Evolutionary conservation across 2,888 invertebrate genomes (phyloP).

Genomic region (Drosophila cognata): DNA sequence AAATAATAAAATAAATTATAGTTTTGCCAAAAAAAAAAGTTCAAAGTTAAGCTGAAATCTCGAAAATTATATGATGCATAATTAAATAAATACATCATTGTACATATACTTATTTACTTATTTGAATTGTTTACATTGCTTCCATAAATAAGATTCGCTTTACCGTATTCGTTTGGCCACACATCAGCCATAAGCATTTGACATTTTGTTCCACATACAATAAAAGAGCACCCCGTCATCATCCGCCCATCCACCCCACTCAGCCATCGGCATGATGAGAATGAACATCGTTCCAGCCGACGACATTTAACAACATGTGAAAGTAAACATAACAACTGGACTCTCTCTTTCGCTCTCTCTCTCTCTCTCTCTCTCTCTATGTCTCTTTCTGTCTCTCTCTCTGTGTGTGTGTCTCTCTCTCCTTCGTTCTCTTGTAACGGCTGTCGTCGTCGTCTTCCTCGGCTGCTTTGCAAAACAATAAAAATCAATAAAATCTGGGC

Average conservation of each 20-base stretch:
- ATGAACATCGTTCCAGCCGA: slow-evolving; percentile 44
- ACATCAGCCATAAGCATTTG: slow-evolving; percentile 10
- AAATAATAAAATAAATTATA: neutral
- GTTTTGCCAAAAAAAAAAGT: neutral
- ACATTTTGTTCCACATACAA: slow-evolving; percentile 49
- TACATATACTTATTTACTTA: neutral
- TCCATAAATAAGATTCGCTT: slow-evolving; percentile 34
- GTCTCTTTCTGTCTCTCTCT: neutral
- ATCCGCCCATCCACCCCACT: neutral
- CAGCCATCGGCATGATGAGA: slow-evolving; percentile 6
- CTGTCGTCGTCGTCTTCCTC: slow-evolving; percentile 18
- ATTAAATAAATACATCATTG: neutral
- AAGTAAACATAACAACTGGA: slow-evolving; percentile 62
- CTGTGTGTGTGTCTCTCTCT: neutral
- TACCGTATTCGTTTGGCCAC: slow-evolving; percentile 37
- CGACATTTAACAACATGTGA: slow-evolving; percentile 36
- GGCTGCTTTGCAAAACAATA: slow-evolving; percentile 40
- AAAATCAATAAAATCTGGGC: slow-evolving; percentile 85
- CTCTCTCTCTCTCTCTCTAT: neutral
- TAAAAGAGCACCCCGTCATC: slow-evolving; percentile 7
- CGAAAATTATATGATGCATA: neutral
- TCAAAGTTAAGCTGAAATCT: neutral
- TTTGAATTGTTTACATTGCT: slow-evolving; percentile 22
- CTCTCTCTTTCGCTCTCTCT: neutral
- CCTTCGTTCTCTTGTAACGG: slow-evolving; percentile 3